Conservation (phyloP, 2,797 vertebrate species). For the Enteromius fasciolatus region DNA sequence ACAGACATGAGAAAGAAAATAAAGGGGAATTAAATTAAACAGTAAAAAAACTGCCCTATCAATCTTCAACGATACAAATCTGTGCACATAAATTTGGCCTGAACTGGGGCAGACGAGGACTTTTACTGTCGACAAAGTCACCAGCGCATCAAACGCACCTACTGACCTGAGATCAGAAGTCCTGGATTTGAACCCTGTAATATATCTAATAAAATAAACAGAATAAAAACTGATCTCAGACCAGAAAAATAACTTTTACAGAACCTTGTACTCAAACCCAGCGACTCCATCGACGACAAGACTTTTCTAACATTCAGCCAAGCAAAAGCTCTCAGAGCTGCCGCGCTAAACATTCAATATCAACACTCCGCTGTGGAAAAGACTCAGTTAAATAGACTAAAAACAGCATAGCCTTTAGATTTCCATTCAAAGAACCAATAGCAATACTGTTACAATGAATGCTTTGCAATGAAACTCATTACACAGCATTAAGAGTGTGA, state of each 20-base stretch:
- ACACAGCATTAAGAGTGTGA: not conserved
- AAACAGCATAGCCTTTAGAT: conserved; percentile 41
- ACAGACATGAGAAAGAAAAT: conserved; percentile 12
- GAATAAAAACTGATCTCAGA: conserved; percentile 7
- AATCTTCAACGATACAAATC: not conserved
- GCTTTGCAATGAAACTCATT: not conserved
- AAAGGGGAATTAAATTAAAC: conserved; percentile 12
- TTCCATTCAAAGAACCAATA: conserved; percentile 31
- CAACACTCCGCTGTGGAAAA: conserved; percentile 1
- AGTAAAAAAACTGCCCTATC: conserved; percentile 7
- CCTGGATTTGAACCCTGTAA: not conserved
- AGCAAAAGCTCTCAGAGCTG: conserved; percentile 7
- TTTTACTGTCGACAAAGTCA: conserved; percentile 11
- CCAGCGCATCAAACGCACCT: not conserved
- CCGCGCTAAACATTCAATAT: not conserved
- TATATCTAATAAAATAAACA: not conserved
- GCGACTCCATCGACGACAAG: conserved; percentile 22
- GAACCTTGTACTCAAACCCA: not conserved
- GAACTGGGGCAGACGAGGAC: not conserved
- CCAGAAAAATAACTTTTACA: not conserved
- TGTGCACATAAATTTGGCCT: conserved; percentile 12
- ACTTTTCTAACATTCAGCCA: conserved; percentile 14
- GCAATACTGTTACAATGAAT: conserved; percentile 19
- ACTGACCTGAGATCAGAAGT: not conserved
- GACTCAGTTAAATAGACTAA: not conserved